Conservation (phyloP, 1,140 invertebrate species). For the Mercenaria mercenaria region DNA sequence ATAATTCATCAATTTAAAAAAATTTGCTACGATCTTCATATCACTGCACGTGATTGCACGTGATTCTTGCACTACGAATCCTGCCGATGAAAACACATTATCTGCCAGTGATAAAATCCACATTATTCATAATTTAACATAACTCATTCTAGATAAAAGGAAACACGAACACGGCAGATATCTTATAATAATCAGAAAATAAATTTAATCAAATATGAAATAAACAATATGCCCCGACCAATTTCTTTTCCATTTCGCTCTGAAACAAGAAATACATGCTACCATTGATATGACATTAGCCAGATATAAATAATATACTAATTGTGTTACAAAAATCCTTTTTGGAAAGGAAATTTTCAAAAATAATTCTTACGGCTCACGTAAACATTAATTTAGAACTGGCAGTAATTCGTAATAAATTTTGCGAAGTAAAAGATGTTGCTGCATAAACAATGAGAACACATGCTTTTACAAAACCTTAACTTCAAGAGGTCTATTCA, state of each 20-base stretch:
- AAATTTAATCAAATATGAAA: constrained; percentile 71
- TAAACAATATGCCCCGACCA: constrained; percentile 68
- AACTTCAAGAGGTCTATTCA: constrained; percentile 21
- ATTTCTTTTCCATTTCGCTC: constrained; percentile 64
- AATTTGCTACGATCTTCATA: background rate
- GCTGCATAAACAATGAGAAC: constrained; percentile 57
- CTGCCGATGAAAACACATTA: constrained; percentile 49
- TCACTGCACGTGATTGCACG: constrained; percentile 18
- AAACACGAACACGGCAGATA: constrained; percentile 1
- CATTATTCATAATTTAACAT: constrained; percentile 65
- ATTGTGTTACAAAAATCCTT: constrained; percentile 61
- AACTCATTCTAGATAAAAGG: constrained; percentile 63
- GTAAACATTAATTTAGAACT: constrained; percentile 58
- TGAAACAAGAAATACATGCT: constrained; percentile 26
- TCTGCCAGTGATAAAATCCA: constrained; percentile 32
- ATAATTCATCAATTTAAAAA: constrained; percentile 6
- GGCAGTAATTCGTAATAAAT: constrained; percentile 60
- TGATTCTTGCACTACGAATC: constrained; percentile 1
- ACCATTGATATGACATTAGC: constrained; percentile 37
- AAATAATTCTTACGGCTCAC: constrained; percentile 49
- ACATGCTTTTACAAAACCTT: constrained; percentile 35
- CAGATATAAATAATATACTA: constrained; percentile 69
- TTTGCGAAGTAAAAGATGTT: constrained; percentile 41
- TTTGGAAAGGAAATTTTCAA: constrained; percentile 51
- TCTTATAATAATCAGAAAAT: constrained; percentile 58